phyloP scores from a whole-genome alignment of 2,888 invertebrate species.

The Microctonus aethiopoides region DNA sequence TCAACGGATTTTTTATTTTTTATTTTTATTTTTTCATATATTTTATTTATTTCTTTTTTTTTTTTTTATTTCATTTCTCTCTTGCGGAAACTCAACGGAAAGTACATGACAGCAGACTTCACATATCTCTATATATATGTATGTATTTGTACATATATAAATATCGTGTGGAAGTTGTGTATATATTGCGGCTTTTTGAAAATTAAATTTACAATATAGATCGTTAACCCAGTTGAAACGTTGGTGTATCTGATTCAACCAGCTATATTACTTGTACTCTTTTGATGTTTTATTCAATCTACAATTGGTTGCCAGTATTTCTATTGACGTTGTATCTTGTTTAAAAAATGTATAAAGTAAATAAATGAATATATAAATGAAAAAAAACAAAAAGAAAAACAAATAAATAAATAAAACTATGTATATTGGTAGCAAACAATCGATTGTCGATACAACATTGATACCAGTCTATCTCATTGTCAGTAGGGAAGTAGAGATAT shows the following conservation, averaged over 20 bases:
- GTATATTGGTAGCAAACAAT: neutral
- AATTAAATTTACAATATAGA: constrained; percentile 3
- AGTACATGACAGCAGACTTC: neutral
- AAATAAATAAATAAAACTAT: neutral
- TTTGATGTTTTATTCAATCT: neutral
- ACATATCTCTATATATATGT: neutral
- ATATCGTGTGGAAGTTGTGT: neutral
- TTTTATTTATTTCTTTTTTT: neutral
- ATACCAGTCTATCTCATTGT: neutral
- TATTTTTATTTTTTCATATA: neutral
- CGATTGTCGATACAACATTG: neutral
- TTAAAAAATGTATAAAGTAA: too few relatives aligned
- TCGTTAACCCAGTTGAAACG: constrained; percentile 1
- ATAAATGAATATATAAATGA: neutral
- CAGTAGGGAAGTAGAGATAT: constrained; percentile 28
- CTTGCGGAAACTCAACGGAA: neutral
- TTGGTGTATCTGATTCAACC: too few relatives aligned
- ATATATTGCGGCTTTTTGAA: constrained; percentile 4
- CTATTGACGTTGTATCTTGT: neutral
- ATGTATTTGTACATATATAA: too few relatives aligned
- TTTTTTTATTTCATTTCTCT: neutral
- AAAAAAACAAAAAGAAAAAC: neutral
- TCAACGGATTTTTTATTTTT: constrained; percentile 14
- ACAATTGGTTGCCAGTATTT: neutral
- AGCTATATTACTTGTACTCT: neutral